Evolutionary conservation across 2,113 vertebrate species (phyloP).

Genomic region (Malurus alboscapulatus): DNA sequence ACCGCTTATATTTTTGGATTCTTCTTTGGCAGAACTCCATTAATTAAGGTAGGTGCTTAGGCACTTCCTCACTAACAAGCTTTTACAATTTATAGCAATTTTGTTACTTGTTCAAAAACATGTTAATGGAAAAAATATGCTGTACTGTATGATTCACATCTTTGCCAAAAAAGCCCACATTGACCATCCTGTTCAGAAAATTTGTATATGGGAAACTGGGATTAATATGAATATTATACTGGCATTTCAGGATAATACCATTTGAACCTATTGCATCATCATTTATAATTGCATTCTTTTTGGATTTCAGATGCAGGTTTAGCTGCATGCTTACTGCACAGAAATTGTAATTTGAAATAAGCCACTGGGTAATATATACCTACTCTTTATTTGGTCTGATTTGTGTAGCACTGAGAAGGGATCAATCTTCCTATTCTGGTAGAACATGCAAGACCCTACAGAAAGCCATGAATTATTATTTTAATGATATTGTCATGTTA

Average conservation of each 20-base stretch:
- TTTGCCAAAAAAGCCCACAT: neutral
- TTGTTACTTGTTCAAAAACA: neutral
- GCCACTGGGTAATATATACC: neutral
- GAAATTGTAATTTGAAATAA: neutral
- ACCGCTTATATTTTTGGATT: conserved; percentile 96
- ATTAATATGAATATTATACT: neutral
- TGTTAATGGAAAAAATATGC: neutral
- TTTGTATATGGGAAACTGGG: neutral
- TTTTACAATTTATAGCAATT: neutral
- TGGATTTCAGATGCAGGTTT: neutral
- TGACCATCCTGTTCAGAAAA: neutral
- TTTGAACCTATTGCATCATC: neutral
- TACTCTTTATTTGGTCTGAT: neutral
- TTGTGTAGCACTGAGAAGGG: neutral
- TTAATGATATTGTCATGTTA: neutral
- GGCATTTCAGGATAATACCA: neutral
- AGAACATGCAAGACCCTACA: neutral
- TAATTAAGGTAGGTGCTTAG: conserved; percentile 87
- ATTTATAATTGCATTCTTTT: neutral
- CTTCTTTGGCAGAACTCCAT: conserved; percentile 96
- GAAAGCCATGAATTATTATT: neutral
- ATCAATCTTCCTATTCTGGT: neutral
- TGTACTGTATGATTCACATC: neutral
- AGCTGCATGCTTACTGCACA: neutral
- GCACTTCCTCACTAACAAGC: neutral